Base-by-base conservation (phyloP, 1,140 invertebrate species). In the Tetragnatha versicolor region DNA sequence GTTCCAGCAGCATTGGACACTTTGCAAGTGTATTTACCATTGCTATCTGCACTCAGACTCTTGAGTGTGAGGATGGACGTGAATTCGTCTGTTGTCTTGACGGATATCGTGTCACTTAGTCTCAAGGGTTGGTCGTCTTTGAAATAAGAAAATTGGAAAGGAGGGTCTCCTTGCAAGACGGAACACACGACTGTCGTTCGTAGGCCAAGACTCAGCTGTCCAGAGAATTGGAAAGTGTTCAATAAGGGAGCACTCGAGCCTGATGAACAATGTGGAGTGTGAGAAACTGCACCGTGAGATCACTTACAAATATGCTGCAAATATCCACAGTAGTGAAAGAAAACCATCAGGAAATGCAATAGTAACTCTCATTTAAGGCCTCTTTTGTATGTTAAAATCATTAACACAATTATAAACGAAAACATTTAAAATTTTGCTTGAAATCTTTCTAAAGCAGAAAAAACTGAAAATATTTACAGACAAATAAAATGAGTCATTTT, bases 201-300 rank as follows among this genome's bases (percentile, higher is more conserved):
- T 78, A 88, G 92, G 47, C 92, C 92, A 82, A 90, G 89, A 60
- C 90, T 88, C 65, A 92, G 90, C 27, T 90, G 90, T 10, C 39
- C 12, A 12, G 82, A 63, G 77, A 83, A 82, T 12, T 78, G 77
- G 20, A 82, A 80, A 37, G 80, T 51, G 9, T 33, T 53, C 20
- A 82, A 76, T 37, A 35, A 51, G 20, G 81, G 81, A 20, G 31
- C 42, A 1, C 7, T 22, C 1, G 22, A 9, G 20, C 51, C 77
- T 70, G 29, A 10, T n/a, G n/a, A n/a, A n/a, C 6, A 53, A 53
- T n/a, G n/a, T n/a, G n/a, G n/a, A n/a, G n/a, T n/a, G n/a, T n/a
- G n/a, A n/a, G n/a, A n/a, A n/a, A n/a, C n/a, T n/a, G n/a, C n/a
- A n/a, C n/a, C n/a, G n/a, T n/a, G n/a, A n/a, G n/a, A n/a, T n/a